Conservation (phyloP, 2,888 invertebrate genomes). For the Esperia sulphurella region DNA sequence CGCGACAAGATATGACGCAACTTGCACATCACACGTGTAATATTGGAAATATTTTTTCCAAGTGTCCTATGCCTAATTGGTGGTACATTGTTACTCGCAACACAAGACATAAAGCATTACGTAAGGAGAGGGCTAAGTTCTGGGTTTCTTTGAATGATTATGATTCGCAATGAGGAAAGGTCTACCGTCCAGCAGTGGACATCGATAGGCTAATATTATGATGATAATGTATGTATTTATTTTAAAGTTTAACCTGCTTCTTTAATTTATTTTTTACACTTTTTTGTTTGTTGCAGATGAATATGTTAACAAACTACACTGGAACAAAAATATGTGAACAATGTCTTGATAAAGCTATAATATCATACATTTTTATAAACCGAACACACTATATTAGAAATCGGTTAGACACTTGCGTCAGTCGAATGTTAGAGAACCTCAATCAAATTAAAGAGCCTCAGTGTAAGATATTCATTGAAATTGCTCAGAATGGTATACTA, state of each 20-base stretch:
- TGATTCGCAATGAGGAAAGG: no score
- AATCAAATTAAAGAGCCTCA: conserved; percentile 26
- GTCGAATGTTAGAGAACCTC: conserved; percentile 44
- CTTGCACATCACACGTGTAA: no score
- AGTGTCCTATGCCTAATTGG: no score
- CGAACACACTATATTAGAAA: conserved; percentile 45
- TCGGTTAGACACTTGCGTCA: conserved; percentile 51
- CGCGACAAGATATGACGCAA: no score
- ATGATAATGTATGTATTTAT: background rate
- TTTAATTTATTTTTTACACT: conserved; percentile 20
- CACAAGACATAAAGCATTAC: no score
- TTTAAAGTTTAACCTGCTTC: conserved; percentile 5
- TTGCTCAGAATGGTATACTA: conserved; percentile 46
- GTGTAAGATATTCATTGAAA: conserved; percentile 55
- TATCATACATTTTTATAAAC: conserved; percentile 51
- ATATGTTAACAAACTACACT: conserved; percentile 38
- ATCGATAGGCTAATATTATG: no score
- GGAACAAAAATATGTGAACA: conserved; percentile 65
- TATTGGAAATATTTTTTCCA: no score
- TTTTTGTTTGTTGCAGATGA: conserved; percentile 61
- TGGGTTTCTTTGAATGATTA: no score
- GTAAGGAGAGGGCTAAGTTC: no score
- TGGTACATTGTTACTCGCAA: no score
- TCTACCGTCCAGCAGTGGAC: no score
- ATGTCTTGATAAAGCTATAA: conserved; percentile 55